Evolutionary conservation across 2,888 invertebrate species (phyloP).

Genomic region (Cantharis flavilabris): DNA sequence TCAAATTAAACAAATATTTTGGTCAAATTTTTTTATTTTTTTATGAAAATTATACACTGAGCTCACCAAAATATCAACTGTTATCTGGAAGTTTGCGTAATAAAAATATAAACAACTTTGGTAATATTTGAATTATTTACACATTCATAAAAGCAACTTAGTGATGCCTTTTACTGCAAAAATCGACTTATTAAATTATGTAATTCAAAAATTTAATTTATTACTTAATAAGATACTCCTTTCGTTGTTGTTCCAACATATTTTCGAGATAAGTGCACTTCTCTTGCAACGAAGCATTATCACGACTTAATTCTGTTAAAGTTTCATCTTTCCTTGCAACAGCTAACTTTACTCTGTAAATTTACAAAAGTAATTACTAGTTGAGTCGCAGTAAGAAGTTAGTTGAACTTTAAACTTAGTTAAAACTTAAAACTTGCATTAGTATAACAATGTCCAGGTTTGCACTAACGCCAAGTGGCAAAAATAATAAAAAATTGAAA

Average conservation of each 20-base stretch:
- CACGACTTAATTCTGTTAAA: slow-evolving; percentile 71
- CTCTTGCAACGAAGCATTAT: slow-evolving; percentile 71
- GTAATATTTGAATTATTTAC: not conserved
- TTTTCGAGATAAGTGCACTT: slow-evolving; percentile 76
- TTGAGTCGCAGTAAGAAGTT: not conserved
- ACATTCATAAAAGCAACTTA: not conserved
- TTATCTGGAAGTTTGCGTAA: not conserved
- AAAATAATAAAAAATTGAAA: not conserved
- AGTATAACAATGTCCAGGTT: not conserved
- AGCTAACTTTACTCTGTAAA: slow-evolving; percentile 74
- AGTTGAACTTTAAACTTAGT: not conserved
- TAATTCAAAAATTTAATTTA: not conserved
- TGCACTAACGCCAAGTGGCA: not conserved
- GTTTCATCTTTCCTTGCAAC: slow-evolving; percentile 80
- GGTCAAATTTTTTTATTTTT: not conserved
- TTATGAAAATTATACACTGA: not conserved
- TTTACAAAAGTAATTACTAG: not conserved
- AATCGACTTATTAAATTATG: not conserved
- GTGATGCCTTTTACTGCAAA: not conserved
- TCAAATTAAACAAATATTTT: too few relatives aligned
- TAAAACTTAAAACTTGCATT: not conserved
- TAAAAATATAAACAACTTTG: not conserved
- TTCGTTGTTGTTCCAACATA: slow-evolving; percentile 76
- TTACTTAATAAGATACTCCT: slow-evolving; percentile 64
- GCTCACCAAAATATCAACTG: too few relatives aligned